phyloP scores from a whole-genome alignment of 2,113 vertebrate species.

The Agapornis roseicollis region DNA sequence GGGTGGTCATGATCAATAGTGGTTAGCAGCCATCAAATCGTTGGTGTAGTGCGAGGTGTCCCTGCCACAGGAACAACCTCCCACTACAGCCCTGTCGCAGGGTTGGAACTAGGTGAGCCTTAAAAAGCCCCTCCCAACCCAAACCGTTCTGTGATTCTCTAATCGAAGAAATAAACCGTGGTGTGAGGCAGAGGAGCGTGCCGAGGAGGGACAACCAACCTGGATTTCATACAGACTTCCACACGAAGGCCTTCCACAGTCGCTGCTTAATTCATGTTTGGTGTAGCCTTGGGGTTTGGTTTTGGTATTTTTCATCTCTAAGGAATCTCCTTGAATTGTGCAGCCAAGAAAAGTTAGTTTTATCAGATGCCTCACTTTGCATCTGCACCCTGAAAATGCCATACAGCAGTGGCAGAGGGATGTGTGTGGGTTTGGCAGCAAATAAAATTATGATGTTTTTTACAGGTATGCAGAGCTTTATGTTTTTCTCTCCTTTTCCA shows the following conservation, averaged over 20 bases:
- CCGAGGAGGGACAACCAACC: accelerated
- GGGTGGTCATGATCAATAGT: accelerated
- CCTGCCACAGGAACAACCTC: background rate
- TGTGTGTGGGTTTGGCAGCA: background rate
- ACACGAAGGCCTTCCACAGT: accelerated
- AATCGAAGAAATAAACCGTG: background rate
- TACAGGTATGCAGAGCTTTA: background rate
- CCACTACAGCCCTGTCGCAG: no score
- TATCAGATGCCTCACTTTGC: accelerated
- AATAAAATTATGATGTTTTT: background rate
- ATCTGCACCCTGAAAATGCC: background rate
- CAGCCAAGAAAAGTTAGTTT: background rate
- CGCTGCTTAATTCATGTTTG: no score
- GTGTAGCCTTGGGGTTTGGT: background rate
- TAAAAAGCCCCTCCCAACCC: background rate
- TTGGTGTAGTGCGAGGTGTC: background rate
- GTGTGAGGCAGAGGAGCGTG: accelerated
- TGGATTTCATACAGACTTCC: no score
- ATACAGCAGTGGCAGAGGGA: accelerated
- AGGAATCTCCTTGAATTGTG: background rate
- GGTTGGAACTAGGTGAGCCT: background rate
- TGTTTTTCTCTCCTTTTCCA: background rate
- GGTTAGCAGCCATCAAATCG: background rate
- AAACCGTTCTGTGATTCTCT: background rate
- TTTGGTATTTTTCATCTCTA: background rate